Evolutionary conservation across 1,140 invertebrate genomes (phyloP).

Genomic region (Tribolium castaneum): DNA sequence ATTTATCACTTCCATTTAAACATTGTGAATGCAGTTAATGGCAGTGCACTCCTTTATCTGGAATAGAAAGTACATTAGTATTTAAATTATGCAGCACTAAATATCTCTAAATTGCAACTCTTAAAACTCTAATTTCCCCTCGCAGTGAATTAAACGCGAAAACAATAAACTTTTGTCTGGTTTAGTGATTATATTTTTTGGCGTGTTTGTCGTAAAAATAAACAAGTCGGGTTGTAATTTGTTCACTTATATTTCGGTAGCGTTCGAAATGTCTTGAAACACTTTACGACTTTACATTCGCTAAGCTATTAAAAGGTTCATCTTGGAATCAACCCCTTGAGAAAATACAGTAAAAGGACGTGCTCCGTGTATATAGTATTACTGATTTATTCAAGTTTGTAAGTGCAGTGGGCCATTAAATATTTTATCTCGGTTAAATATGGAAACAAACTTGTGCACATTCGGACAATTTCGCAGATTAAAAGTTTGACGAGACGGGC

Average conservation of each 20-base stretch:
- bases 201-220: slow-evolving; percentile 27
- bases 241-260: slow-evolving; percentile 53
- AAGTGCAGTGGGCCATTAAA: slow-evolving; percentile 6
- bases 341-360: slow-evolving; percentile 52
- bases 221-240: slow-evolving; percentile 43
- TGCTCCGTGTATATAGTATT: slow-evolving; percentile 50
- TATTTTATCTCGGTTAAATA: slow-evolving; percentile 5
- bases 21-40: slow-evolving; percentile 46
- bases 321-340: slow-evolving; percentile 56
- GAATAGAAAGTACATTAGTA: slow-evolving; percentile 51
- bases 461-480: neutral
- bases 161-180: neutral
- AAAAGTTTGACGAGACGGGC: neutral
- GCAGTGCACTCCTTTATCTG: slow-evolving; percentile 45
- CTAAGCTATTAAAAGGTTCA: slow-evolving; percentile 53
- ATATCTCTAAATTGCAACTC: slow-evolving; percentile 49
- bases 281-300: slow-evolving; percentile 53
- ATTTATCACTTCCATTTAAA: slow-evolving; percentile 50
- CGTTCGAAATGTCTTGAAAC: slow-evolving; percentile 53
- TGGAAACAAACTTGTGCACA: neutral
- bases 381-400: slow-evolving; percentile 28
- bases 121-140: slow-evolving; percentile 42
- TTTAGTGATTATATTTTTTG: slow-evolving; percentile 14
- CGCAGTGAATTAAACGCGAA: slow-evolving; percentile 21
- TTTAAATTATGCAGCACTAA: slow-evolving; percentile 50